phyloP scores from a whole-genome alignment of 2,888 invertebrate species.

The Ophion costatus region DNA sequence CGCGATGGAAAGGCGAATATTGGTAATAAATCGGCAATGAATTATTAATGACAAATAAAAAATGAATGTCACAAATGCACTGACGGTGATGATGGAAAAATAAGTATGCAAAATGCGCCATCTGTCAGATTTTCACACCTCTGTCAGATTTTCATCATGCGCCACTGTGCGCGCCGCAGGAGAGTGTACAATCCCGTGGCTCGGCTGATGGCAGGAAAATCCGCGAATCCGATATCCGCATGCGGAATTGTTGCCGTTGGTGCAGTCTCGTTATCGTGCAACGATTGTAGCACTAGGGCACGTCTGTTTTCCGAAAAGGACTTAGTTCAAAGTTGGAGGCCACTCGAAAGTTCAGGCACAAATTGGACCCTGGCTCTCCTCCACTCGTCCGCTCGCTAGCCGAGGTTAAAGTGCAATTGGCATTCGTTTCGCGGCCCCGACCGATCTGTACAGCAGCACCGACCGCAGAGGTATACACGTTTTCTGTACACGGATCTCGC shows the following conservation, averaged over 20 bases:
- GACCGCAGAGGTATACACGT: neutral
- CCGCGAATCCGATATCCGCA: neutral
- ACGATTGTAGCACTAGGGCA: slow-evolving; percentile 72
- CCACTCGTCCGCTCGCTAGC: slow-evolving; percentile 60
- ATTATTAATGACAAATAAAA: too few species aligned
- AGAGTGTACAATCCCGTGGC: neutral
- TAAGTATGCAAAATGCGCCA: neutral
- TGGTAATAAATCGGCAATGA: too few species aligned
- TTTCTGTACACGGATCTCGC: neutral
- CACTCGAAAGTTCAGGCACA: slow-evolving; percentile 80
- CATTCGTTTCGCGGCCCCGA: slow-evolving; percentile 73
- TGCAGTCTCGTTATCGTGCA: slow-evolving; percentile 76
- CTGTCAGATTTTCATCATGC: too few species aligned
- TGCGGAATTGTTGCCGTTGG: slow-evolving; percentile 28
- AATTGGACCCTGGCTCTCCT: slow-evolving; percentile 77
- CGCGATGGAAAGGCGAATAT: too few species aligned
- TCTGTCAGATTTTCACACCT: neutral
- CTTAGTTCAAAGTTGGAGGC: slow-evolving; percentile 80
- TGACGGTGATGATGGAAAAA: too few species aligned
- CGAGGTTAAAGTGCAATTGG: slow-evolving; percentile 81
- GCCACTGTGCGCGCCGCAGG: too few species aligned
- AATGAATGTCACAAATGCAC: too few species aligned
- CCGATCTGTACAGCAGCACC: slow-evolving; percentile 69
- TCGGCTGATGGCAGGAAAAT: neutral
- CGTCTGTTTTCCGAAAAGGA: slow-evolving; percentile 75